Evolutionary conservation across 2,797 vertebrate species (phyloP).

Genomic region (Oryzias sinensis): DNA sequence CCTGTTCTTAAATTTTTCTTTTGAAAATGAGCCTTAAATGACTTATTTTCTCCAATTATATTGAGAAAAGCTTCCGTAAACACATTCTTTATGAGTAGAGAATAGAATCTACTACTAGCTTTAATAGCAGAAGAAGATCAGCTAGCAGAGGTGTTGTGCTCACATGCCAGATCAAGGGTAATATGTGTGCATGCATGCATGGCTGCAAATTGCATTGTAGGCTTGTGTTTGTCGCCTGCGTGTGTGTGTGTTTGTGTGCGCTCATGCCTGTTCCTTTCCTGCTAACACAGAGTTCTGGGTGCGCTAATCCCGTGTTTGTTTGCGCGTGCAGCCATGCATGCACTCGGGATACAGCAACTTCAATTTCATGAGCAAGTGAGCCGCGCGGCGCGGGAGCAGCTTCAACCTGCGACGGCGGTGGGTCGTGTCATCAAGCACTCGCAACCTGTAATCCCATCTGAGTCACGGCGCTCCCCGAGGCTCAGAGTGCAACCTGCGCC

Average conservation of each 20-base stretch:
- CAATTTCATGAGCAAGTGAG: neutral
- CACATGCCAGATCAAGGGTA: neutral
- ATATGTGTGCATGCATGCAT: conserved; percentile 42
- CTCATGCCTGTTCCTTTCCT: conserved; percentile 4
- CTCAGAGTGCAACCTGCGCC: no score
- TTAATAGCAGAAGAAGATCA: conserved; percentile 25
- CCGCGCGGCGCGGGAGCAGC: neutral
- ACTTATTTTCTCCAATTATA: no score
- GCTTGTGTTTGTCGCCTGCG: conserved; percentile 7
- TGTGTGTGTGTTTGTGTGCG: conserved; percentile 18
- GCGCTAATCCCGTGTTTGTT: conserved; percentile 5
- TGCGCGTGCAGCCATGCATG: conserved; percentile 6
- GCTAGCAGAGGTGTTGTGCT: conserved; percentile 5
- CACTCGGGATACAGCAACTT: neutral
- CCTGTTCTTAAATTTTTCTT: no score
- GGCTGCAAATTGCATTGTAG: conserved; percentile 4
- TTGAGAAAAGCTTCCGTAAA: no score
- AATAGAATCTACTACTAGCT: no score
- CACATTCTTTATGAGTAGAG: no score
- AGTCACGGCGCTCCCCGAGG: conserved; percentile 34
- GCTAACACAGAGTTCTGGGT: neutral
- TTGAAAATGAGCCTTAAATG: no score
- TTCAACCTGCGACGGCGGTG: neutral
- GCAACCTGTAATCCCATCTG: conserved; percentile 75
- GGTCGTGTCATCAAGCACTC: conserved; percentile 68